These are phyloP conservation scores for Passer domesticus DNA, from an alignment of 2,113 vertebrate species.

Conservation along the genomic window DNA sequence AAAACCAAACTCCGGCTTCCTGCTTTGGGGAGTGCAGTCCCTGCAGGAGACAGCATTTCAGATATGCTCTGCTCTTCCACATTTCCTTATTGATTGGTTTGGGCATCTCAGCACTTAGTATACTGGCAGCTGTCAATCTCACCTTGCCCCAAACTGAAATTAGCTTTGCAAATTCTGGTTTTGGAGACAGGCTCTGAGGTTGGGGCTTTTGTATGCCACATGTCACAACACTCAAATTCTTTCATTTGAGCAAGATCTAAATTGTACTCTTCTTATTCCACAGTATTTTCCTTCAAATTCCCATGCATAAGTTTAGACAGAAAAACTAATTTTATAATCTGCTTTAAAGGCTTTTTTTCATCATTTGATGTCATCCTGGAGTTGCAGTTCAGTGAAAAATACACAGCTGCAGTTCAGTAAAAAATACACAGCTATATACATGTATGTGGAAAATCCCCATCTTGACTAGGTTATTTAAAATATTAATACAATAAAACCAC, in stretches of 20 bases:
- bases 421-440: not conserved
- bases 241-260: not conserved
- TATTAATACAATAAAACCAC: not conserved
- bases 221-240: not conserved
- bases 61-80: not conserved
- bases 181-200: not conserved
- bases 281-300: not conserved
- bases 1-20: not conserved
- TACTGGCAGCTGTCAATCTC: slow-evolving; percentile 2
- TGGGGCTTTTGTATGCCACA: not conserved
- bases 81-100: not conserved
- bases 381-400: no score
- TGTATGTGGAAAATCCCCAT: not conserved
- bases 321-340: not conserved
- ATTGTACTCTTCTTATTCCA: not conserved
- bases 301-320: not conserved
- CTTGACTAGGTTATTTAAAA: not conserved
- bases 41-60: not conserved
- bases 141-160: not conserved
- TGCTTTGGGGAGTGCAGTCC: not conserved
- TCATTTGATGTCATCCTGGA: not conserved
- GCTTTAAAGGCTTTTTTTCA: not conserved
- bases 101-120: not conserved
- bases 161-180: slow-evolving; percentile 13
- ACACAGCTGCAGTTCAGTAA: not conserved